phyloP scores from a whole-genome alignment of 1,140 invertebrate species.

The Olivierus martensii region DNA sequence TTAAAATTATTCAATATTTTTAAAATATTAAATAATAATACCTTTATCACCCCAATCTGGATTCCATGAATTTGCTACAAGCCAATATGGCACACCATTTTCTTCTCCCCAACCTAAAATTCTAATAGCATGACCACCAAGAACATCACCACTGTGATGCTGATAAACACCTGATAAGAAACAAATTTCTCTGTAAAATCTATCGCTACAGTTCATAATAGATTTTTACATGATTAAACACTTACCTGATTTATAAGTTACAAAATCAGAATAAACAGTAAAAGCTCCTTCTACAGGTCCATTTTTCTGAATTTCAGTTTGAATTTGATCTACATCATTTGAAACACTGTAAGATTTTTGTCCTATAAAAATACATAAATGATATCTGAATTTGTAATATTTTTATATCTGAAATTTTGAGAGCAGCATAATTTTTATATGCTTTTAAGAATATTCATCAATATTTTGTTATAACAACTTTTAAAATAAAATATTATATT shows the following conservation, averaged over 20 bases:
- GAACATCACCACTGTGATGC: conserved; percentile 51
- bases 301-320: conserved; percentile 67
- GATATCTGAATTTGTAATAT: too few species aligned
- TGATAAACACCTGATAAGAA: conserved; percentile 74
- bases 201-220: too few species aligned
- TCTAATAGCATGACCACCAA: conserved; percentile 81
- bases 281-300: conserved; percentile 86
- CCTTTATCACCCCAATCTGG: conserved; percentile 66
- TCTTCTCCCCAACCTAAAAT: conserved; percentile 80
- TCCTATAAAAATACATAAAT: too few species aligned
- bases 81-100: conserved; percentile 63
- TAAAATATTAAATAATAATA: conserved; percentile 33
- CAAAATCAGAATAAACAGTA: conserved; percentile 75
- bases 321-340: conserved; percentile 52
- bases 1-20: too few species aligned
- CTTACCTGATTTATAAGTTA: conserved; percentile 70
- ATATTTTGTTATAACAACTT: too few species aligned
- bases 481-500: too few species aligned
- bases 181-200: too few species aligned
- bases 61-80: conserved; percentile 88
- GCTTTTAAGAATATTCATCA: too few species aligned
- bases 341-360: conserved; percentile 58
- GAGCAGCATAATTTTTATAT: too few species aligned
- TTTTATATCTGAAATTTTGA: too few species aligned
- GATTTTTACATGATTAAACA: too few species aligned